These are phyloP conservation scores for Lytechinus pictus DNA, from an alignment of 35 echinoderm and acorn worm species.

Conservation along the genomic window DNA sequence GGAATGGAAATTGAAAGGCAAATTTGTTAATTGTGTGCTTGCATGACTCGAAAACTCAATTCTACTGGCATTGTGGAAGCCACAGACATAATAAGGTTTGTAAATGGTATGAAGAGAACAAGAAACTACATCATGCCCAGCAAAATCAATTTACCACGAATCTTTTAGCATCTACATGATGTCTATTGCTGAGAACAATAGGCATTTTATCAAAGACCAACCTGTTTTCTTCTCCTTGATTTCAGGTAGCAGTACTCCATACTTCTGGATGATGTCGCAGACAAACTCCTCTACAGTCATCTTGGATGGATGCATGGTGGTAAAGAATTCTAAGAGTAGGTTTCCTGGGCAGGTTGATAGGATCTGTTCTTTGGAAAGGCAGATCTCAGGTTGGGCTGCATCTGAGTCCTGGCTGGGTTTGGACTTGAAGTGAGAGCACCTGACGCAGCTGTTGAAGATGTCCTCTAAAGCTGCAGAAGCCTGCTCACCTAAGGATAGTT, in stretches of 20 bases:
- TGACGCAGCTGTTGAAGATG: slow-evolving; percentile 74
- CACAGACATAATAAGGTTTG: too few relatives aligned
- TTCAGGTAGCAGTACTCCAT: slow-evolving; percentile 60
- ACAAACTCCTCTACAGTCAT: slow-evolving; percentile 67
- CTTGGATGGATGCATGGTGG: slow-evolving; percentile 59
- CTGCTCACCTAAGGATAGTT: slow-evolving; percentile 49
- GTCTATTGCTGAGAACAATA: background rate
- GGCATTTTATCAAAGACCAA: background rate
- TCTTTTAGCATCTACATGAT: background rate
- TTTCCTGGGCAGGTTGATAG: slow-evolving; percentile 71
- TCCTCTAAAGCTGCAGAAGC: slow-evolving; percentile 42
- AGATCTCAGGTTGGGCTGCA: slow-evolving; percentile 38
- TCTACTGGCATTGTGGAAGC: too few relatives aligned
- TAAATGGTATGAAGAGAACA: too few relatives aligned
- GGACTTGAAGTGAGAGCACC: slow-evolving; percentile 60
- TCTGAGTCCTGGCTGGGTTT: slow-evolving; percentile 53
- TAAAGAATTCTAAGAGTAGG: slow-evolving; percentile 69
- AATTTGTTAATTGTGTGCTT: too few relatives aligned
- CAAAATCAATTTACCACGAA: background rate
- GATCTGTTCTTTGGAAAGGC: slow-evolving; percentile 75
- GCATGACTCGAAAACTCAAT: too few relatives aligned
- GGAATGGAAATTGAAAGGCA: too few relatives aligned
- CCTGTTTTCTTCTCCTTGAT: slow-evolving; percentile 54
- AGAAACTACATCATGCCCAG: too few relatives aligned
- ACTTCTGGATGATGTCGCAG: slow-evolving; percentile 64